Conservation (phyloP, 2,888 invertebrate genomes). For the Julus scanicus region DNA sequence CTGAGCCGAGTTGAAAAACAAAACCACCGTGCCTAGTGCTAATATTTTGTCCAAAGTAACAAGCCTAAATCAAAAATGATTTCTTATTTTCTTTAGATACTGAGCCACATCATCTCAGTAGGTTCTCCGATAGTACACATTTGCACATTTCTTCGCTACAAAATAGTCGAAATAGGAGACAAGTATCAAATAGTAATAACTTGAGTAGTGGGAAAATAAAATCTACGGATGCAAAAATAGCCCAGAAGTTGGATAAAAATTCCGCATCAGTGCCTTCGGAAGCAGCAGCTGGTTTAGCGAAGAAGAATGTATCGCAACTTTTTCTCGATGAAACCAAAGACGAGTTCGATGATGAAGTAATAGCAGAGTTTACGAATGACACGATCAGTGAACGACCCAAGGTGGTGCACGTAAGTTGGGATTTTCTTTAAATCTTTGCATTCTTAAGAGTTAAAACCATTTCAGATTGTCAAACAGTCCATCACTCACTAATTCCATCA, state of each 20-base stretch:
- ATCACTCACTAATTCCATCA: too few relatives aligned
- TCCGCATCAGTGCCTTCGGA: conserved; percentile 49
- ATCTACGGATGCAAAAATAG: conserved; percentile 3
- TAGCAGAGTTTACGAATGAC: conserved; percentile 2
- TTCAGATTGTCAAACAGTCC: too few relatives aligned
- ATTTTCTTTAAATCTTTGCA: too few relatives aligned
- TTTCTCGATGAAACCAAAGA: neutral
- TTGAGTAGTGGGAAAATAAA: conserved; percentile 47
- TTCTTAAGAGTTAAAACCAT: too few relatives aligned
- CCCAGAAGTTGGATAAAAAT: conserved; percentile 48
- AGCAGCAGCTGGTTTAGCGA: neutral
- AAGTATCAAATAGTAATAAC: conserved; percentile 16
- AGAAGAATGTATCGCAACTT: neutral
- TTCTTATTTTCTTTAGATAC: neutral
- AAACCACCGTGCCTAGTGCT: too few relatives aligned
- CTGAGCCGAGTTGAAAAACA: too few relatives aligned
- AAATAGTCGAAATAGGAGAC: neutral
- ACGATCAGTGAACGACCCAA: neutral
- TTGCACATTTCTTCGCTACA: conserved; percentile 7
- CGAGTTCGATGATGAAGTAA: conserved; percentile 25
- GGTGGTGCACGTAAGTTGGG: conserved; percentile 14
- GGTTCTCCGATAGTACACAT: neutral
- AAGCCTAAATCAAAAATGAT: neutral
- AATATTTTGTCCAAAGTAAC: neutral
- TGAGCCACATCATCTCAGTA: neutral